Percentiles rank a stretch among this genome's conserved stretches.
These are phyloP conservation scores for Hyposoter didymator DNA, from an alignment of 2,888 invertebrate genomes.

Conservation along the genomic window DNA sequence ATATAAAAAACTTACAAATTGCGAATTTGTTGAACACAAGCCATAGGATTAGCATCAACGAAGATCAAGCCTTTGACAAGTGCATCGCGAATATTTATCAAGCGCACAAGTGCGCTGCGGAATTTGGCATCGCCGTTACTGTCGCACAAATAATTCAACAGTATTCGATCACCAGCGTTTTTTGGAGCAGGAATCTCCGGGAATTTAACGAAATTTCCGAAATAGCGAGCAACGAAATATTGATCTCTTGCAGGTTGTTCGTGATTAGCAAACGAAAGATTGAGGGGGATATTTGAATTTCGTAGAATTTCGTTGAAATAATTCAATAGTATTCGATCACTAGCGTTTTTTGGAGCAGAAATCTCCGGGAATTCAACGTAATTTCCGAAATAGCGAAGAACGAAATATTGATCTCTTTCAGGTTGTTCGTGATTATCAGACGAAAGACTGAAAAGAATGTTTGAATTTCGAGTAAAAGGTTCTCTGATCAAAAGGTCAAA, in stretches of 20 bases:
- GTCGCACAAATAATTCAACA: too few relatives aligned
- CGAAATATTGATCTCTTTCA: background rate
- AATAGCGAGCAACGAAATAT: background rate
- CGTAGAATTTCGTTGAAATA: background rate
- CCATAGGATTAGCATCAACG: conserved; percentile 18
- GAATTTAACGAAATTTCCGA: background rate
- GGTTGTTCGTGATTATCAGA: background rate
- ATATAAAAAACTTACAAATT: conserved; percentile 36
- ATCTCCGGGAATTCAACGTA: background rate
- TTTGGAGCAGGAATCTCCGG: background rate
- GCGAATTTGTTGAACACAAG: conserved; percentile 17
- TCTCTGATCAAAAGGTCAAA: background rate
- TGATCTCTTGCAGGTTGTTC: background rate
- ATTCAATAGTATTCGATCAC: too few relatives aligned
- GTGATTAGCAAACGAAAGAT: background rate
- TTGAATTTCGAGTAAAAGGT: background rate
- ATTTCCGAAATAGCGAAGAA: background rate
- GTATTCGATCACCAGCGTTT: too few relatives aligned
- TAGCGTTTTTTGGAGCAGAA: too few relatives aligned
- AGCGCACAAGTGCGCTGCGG: too few relatives aligned
- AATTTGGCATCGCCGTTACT: too few relatives aligned
- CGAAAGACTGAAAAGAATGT: background rate
- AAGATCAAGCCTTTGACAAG: background rate
- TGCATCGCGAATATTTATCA: background rate
- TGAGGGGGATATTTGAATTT: background rate